Percentiles rank a stretch among this genome's conserved stretches.
These are phyloP conservation scores for Parapsyche elsis DNA, from an alignment of 1,140 invertebrate species.

Conservation along the genomic window DNA sequence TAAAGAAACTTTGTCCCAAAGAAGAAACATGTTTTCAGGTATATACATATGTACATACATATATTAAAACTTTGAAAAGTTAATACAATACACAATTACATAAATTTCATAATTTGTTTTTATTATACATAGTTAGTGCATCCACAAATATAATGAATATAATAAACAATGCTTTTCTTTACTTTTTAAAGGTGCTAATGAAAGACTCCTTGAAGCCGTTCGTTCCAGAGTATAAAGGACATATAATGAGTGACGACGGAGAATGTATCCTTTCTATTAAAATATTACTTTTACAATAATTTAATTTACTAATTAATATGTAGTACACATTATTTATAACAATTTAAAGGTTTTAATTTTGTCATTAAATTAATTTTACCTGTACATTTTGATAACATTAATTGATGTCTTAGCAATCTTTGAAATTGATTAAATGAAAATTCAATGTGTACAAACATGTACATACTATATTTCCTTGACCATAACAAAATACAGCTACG, in stretches of 20 bases:
- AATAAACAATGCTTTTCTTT: too few species aligned
- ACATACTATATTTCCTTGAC: constrained; percentile 51
- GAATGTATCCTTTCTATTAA: constrained; percentile 76
- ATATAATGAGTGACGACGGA: constrained; percentile 80
- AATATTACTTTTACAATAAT: too few species aligned
- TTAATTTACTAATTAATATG: too few species aligned
- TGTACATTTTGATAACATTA: too few species aligned
- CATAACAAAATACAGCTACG: constrained; percentile 59
- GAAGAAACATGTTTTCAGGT: constrained; percentile 88
- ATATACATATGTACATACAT: constrained; percentile 32
- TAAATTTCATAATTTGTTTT: not conserved
- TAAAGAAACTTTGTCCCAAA: constrained; percentile 91
- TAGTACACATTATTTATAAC: too few species aligned
- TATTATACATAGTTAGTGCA: too few species aligned
- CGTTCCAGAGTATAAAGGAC: constrained; percentile 91
- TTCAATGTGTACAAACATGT: not conserved
- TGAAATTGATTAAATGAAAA: not conserved
- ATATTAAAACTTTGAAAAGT: not conserved
- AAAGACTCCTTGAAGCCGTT: constrained; percentile 87
- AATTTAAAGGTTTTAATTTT: too few species aligned
- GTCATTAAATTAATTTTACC: not conserved
- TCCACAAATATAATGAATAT: too few species aligned
- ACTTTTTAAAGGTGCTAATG: constrained; percentile 80
- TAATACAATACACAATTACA: not conserved
- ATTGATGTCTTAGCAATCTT: not conserved